These are phyloP conservation scores for Portevinia maculata DNA, from an alignment of 2,888 invertebrate species.

Conservation along the genomic window DNA sequence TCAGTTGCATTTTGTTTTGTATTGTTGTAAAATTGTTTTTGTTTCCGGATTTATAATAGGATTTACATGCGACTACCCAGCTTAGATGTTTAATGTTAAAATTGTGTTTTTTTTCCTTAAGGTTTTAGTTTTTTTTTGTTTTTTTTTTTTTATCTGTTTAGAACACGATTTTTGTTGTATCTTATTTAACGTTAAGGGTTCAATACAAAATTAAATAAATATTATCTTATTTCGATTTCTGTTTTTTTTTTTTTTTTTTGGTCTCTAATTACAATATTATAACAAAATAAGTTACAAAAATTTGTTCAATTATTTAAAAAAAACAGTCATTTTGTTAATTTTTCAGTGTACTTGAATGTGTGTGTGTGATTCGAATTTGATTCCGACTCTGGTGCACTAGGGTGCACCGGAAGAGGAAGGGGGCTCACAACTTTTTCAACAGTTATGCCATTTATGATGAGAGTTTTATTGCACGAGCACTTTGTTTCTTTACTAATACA, in stretches of 20 bases:
- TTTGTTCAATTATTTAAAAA: constrained; percentile 71
- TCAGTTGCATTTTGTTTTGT: constrained; percentile 60
- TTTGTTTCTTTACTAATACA: constrained; percentile 58
- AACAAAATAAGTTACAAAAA: constrained; percentile 75
- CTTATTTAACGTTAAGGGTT: constrained; percentile 71
- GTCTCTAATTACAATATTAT: constrained; percentile 75
- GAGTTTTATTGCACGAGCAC: constrained; percentile 72
- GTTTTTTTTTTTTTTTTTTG: constrained; percentile 68
- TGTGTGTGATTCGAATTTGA: constrained; percentile 60
- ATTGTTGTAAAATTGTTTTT: constrained; percentile 73
- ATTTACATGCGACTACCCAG: constrained; percentile 83
- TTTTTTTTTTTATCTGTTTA: constrained; percentile 75
- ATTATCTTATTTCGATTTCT: constrained; percentile 73
- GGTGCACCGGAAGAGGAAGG: constrained; percentile 51
- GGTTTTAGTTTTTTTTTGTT: constrained; percentile 56
- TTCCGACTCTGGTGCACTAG: constrained; percentile 28
- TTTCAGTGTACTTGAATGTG: constrained; percentile 72
- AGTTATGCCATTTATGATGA: constrained; percentile 50
- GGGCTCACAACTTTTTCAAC: constrained; percentile 54
- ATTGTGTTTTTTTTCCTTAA: constrained; percentile 76
- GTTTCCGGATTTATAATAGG: constrained; percentile 76
- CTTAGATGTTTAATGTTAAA: constrained; percentile 80
- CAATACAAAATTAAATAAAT: constrained; percentile 76
- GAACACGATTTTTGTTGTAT: constrained; percentile 73
- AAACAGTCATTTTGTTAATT: constrained; percentile 70